Conservation (phyloP, 2,888 invertebrate species). For the Spialia ferax region DNA sequence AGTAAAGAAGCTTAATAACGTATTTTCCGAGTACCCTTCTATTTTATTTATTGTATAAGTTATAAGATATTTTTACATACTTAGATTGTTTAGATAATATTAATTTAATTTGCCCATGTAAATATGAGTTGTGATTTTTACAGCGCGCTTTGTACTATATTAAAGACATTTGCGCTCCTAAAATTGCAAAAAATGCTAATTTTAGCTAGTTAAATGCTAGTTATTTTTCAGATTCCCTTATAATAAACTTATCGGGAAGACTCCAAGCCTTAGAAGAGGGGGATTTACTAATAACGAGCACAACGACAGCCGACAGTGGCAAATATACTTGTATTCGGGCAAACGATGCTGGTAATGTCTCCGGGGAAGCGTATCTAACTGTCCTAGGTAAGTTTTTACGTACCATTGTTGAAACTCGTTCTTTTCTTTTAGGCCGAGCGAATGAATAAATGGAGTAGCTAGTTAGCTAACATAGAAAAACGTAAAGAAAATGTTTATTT, state of each 20-base stretch:
- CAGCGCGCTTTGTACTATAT: neutral
- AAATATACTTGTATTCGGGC: constrained; percentile 95
- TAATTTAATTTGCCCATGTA: neutral
- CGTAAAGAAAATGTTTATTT: too few relatives aligned
- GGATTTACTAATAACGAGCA: constrained; percentile 95
- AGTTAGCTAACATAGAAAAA: too few relatives aligned
- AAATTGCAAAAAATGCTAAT: too few relatives aligned
- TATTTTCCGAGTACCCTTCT: too few relatives aligned
- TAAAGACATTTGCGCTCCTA: too few relatives aligned
- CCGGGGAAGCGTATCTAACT: constrained; percentile 93
- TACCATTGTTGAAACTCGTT: neutral
- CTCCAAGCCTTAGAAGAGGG: constrained; percentile 95
- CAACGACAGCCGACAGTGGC: constrained; percentile 94
- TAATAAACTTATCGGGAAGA: constrained; percentile 88
- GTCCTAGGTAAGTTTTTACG: constrained; percentile 90
- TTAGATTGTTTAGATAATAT: too few relatives aligned
- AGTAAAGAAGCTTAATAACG: too few relatives aligned
- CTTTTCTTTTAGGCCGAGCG: neutral
- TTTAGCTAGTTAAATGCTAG: too few relatives aligned
- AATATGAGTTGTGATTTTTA: neutral
- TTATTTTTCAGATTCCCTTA: constrained; percentile 71
- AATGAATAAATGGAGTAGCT: too few relatives aligned
- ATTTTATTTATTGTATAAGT: too few relatives aligned
- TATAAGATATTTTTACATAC: too few relatives aligned
- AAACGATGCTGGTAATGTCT: constrained; percentile 95